These are phyloP conservation scores for Falcaria lacertinaria DNA, from an alignment of 2,888 invertebrate species.

Conservation along the genomic window DNA sequence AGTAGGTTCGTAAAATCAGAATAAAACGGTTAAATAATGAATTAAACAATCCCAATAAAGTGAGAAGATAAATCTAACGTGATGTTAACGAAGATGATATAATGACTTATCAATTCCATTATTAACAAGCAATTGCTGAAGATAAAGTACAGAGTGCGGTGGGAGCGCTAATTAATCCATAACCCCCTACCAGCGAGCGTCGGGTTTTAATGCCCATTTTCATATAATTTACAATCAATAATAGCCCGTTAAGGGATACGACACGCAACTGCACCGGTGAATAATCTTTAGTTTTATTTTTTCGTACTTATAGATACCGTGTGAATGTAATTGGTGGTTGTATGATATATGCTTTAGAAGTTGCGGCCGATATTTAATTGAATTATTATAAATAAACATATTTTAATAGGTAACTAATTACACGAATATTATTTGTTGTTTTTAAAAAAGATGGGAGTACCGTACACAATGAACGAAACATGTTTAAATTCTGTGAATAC, in stretches of 20 bases:
- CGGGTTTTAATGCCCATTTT: constrained; percentile 48
- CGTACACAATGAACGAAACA: too few relatives aligned
- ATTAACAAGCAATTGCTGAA: constrained; percentile 32
- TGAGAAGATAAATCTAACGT: background rate
- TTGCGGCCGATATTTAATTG: too few relatives aligned
- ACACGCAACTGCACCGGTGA: constrained; percentile 20
- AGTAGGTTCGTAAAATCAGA: too few relatives aligned
- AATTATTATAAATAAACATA: too few relatives aligned
- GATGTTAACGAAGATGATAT: constrained; percentile 23
- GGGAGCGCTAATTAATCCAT: constrained; percentile 45
- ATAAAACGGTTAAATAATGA: too few relatives aligned
- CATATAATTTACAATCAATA: constrained; percentile 52
- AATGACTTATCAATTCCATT: constrained; percentile 33
- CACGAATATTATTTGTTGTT: too few relatives aligned
- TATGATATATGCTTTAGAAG: background rate
- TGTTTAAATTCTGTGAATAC: too few relatives aligned
- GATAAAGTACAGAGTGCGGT: constrained; percentile 24
- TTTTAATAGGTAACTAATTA: too few relatives aligned
- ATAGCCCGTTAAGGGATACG: constrained; percentile 32
- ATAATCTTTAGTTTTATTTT: constrained; percentile 24
- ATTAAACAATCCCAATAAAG: background rate
- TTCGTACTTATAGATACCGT: constrained; percentile 4
- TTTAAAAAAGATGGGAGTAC: too few relatives aligned
- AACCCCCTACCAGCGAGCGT: constrained; percentile 40
- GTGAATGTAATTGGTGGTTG: constrained; percentile 9